Conservation (phyloP, 2,888 invertebrate genomes). For the Caenorhabditis sp. region DNA sequence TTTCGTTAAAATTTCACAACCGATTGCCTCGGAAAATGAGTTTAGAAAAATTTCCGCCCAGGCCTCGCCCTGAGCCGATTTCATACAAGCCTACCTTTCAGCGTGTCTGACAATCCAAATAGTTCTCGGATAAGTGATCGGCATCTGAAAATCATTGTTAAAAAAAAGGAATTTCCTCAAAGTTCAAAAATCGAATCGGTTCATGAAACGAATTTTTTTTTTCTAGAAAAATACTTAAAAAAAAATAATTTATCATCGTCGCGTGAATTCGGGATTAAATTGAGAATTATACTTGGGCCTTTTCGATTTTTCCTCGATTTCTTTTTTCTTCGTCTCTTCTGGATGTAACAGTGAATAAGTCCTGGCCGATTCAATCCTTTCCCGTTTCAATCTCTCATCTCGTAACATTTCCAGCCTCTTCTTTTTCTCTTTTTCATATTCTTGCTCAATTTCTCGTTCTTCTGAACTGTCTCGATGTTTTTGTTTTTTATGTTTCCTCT, state of each 20-base stretch:
- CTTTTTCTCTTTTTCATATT: conserved; percentile 63
- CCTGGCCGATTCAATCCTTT: conserved; percentile 77
- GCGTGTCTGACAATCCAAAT: conserved; percentile 67
- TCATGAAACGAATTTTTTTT: neutral
- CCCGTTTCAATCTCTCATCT: conserved; percentile 82
- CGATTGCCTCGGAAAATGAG: too few relatives aligned
- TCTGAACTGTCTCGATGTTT: conserved; percentile 27
- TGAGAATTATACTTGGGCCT: conserved; percentile 91
- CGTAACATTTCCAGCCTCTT: conserved; percentile 74
- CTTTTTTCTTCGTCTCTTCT: conserved; percentile 74
- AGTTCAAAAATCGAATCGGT: neutral
- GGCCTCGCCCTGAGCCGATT: too few relatives aligned
- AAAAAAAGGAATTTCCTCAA: neutral
- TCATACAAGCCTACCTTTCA: conserved; percentile 47
- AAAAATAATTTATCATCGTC: conserved; percentile 12
- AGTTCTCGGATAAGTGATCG: conserved; percentile 51
- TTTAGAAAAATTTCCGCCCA: too few relatives aligned
- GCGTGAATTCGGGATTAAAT: conserved; percentile 82
- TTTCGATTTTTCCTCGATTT: conserved; percentile 68
- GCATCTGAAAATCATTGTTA: conserved; percentile 5
- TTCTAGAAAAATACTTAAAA: neutral
- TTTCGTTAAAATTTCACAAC: too few relatives aligned
- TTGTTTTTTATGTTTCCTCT: conserved; percentile 20
- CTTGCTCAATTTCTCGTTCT: conserved; percentile 37
- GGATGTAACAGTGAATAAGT: conserved; percentile 76